Percentiles rank a stretch among this genome's conserved stretches.
These are phyloP conservation scores for Lycophotia porphyrea DNA, from an alignment of 2,888 invertebrate species.

Conservation along the genomic window DNA sequence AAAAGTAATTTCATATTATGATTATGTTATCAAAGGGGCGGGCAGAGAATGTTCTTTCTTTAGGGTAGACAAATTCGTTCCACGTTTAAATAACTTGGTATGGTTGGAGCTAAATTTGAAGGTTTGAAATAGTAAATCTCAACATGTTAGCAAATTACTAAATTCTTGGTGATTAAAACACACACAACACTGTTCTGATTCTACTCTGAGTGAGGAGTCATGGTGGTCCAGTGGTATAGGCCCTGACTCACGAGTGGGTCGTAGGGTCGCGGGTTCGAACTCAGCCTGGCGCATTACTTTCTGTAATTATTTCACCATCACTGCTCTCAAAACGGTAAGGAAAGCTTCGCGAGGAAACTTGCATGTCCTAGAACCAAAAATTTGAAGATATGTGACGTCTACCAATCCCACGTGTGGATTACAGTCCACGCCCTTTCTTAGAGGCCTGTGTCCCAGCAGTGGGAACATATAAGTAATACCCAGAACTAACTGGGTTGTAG, in stretches of 20 bases:
- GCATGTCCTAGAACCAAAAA: neutral
- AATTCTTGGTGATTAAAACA: neutral
- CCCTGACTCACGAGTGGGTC: neutral
- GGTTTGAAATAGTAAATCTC: no score
- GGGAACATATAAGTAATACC: no score
- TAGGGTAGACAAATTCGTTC: constrained; percentile 3
- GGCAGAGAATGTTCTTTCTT: neutral
- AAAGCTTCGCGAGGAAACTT: no score
- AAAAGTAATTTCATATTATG: constrained; percentile 51
- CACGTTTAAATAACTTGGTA: constrained; percentile 3
- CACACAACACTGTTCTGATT: neutral
- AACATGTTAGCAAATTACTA: neutral
- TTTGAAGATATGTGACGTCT: no score
- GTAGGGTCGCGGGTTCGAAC: neutral
- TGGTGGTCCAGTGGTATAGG: neutral
- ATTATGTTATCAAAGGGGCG: constrained; percentile 40
- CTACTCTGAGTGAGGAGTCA: neutral
- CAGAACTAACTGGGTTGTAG: no score
- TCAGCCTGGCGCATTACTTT: neutral
- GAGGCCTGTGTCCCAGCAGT: no score
- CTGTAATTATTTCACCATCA: neutral
- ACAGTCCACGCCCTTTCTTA: no score
- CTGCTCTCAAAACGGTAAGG: neutral
- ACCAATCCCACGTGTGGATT: no score
- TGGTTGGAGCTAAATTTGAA: neutral